These are phyloP conservation scores for Carposina sasakii DNA, from an alignment of 1,140 invertebrate species.

Conservation along the genomic window DNA sequence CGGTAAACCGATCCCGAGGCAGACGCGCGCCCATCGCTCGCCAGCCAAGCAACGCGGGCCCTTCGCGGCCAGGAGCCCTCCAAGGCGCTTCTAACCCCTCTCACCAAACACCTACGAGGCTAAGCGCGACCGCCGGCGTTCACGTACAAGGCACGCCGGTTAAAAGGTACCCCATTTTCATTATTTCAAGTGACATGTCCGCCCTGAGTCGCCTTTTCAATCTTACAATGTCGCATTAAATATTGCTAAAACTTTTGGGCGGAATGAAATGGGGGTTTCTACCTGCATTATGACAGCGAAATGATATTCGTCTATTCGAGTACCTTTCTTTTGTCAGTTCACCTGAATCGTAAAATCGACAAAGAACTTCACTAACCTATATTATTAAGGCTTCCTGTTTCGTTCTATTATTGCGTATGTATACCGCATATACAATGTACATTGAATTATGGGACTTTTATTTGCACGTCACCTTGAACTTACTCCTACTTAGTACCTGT, in stretches of 20 bases:
- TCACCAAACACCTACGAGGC: constrained; percentile 34
- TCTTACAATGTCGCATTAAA: constrained; percentile 34
- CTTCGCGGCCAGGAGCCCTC: constrained; percentile 60
- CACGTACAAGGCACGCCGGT: constrained; percentile 52
- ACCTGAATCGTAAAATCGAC: no score
- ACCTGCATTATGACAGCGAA: constrained; percentile 48
- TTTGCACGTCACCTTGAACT: no score
- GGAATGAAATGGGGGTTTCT: no score
- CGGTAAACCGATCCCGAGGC: constrained; percentile 56
- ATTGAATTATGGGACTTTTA: no score
- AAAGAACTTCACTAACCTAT: no score
- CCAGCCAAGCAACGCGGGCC: constrained; percentile 60
- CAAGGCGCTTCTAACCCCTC: constrained; percentile 53
- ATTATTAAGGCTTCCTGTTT: no score
- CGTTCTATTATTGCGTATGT: no score
- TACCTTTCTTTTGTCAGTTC: constrained; percentile 24
- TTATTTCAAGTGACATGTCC: constrained; percentile 37
- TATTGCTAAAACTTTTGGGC: constrained; percentile 19
- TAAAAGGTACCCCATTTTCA: constrained; percentile 51
- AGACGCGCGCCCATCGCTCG: constrained; percentile 55
- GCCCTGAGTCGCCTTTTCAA: constrained; percentile 35
- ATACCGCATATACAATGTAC: no score
- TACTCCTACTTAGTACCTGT: no score
- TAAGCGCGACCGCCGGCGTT: constrained; percentile 56
- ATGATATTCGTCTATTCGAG: no score